Evolutionary conservation across 92 coral and sea anemone species (phyloP).

Genomic region (Actinernus sp.): DNA sequence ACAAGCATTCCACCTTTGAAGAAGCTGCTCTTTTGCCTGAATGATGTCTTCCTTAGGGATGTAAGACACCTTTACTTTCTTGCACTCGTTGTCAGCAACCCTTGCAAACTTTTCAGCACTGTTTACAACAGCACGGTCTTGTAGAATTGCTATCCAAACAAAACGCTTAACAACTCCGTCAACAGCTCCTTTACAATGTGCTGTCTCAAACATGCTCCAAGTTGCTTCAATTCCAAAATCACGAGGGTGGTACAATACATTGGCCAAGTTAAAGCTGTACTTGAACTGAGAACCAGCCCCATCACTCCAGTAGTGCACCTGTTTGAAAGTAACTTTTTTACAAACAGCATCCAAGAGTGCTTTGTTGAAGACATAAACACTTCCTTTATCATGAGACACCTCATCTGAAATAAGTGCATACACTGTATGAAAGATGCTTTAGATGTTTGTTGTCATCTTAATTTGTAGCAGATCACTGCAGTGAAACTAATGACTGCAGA

Average conservation of each 20-base stretch:
- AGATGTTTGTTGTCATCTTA: conserved; percentile 4
- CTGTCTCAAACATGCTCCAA: conserved; percentile 56
- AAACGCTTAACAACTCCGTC: not conserved
- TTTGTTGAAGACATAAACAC: conserved; percentile 30
- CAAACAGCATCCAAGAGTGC: conserved; percentile 17
- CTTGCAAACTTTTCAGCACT: conserved; percentile 21
- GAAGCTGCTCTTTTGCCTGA: conserved; percentile 12
- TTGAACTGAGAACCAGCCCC: conserved; percentile 61
- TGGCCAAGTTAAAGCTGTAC: conserved; percentile 34
- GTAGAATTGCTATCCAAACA: conserved; percentile 1
- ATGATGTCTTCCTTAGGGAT: conserved; percentile 17
- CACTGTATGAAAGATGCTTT: conserved; percentile 25
- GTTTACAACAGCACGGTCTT: not conserved
- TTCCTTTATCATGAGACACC: conserved; percentile 21
- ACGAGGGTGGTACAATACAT: conserved; percentile 22
- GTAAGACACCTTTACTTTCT: conserved; percentile 14
- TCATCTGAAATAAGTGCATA: conserved; percentile 36
- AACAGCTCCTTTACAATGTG: conserved; percentile 73
- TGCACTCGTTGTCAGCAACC: conserved; percentile 15
- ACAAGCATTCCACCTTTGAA: conserved; percentile 26
- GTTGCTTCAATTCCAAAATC: conserved; percentile 48
- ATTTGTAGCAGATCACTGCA: conserved; percentile 53
- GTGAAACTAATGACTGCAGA: conserved; percentile 48
- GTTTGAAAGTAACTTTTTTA: not conserved
- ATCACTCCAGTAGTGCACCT: conserved; percentile 62